A percentile compares a stretch with the other conserved stretches of the same genome.
phyloP scores from a whole-genome alignment of 2,113 vertebrate species.

The Trochalopteron elliotii region DNA sequence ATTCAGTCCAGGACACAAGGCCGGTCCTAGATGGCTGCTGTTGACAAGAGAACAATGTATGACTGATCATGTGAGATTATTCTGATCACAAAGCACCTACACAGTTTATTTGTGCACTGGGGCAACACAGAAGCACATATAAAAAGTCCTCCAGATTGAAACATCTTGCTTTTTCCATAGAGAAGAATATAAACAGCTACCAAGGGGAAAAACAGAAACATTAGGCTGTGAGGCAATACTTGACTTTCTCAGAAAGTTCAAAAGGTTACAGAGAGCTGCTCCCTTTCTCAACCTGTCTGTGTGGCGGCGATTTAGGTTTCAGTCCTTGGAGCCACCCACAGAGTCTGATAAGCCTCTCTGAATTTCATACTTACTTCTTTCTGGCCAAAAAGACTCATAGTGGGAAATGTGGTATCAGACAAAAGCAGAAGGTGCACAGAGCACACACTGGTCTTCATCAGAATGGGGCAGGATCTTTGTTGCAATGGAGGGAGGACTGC shows the following conservation, averaged over 20 bases:
- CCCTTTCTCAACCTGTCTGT: constrained; percentile 23
- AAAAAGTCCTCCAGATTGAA: not conserved
- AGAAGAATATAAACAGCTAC: constrained; percentile 27
- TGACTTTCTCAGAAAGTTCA: constrained; percentile 57
- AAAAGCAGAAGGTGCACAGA: not conserved
- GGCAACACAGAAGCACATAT: not conserved
- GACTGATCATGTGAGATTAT: constrained; percentile 58
- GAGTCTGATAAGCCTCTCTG: not conserved
- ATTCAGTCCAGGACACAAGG: constrained; percentile 61
- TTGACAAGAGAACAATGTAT: constrained; percentile 69
- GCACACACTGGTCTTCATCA: accelerated
- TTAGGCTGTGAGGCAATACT: constrained; percentile 12
- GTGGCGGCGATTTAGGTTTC: not conserved
- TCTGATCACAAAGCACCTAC: constrained; percentile 55
- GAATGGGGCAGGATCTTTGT: not conserved
- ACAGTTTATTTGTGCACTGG: constrained; percentile 53
- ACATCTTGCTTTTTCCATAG: constrained; percentile 34
- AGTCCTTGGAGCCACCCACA: not conserved
- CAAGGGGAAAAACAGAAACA: constrained; percentile 49
- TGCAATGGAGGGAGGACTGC: accelerated
- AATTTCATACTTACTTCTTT: not conserved
- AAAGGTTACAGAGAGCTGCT: constrained; percentile 34
- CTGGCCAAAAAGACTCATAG: not conserved
- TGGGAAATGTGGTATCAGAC: not conserved
- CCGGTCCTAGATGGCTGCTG: constrained; percentile 47